Conservation (phyloP, 2,113 vertebrate genomes). For the Ardeotis arabs region DNA sequence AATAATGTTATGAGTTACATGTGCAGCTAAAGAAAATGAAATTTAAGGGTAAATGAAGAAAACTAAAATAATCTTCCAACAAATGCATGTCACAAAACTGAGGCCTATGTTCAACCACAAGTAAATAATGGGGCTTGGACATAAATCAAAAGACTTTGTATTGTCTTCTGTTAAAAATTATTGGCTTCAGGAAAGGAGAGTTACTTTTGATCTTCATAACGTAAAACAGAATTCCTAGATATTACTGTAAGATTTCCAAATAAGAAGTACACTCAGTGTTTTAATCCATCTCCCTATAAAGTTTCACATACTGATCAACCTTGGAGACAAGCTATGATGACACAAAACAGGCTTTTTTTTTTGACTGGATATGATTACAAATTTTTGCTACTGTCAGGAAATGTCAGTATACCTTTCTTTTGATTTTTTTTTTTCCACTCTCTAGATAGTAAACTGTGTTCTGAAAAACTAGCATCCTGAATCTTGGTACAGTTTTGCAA, state of each 20-base stretch:
- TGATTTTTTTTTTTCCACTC: background rate
- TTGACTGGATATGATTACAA: background rate
- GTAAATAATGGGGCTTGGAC: background rate
- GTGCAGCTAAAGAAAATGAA: background rate
- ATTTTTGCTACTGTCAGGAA: background rate
- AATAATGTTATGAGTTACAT: background rate
- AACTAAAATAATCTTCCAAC: background rate
- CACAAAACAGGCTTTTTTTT: accelerated
- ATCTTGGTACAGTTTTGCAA: background rate
- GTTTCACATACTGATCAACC: too few relatives aligned
- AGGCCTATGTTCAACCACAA: background rate
- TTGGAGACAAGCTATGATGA: background rate
- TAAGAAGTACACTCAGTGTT: background rate
- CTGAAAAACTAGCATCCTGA: background rate
- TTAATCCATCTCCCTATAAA: background rate
- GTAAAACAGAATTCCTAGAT: accelerated
- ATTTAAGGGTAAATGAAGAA: background rate
- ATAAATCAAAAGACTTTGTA: background rate
- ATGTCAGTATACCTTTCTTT: background rate
- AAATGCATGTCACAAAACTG: background rate
- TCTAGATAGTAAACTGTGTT: background rate
- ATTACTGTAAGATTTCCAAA: background rate
- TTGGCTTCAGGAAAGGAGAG: background rate
- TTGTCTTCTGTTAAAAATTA: background rate
- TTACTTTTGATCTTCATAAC: background rate